Conservation (phyloP, 92 coral and sea anemone species). For the Zoanthus gigantus region DNA sequence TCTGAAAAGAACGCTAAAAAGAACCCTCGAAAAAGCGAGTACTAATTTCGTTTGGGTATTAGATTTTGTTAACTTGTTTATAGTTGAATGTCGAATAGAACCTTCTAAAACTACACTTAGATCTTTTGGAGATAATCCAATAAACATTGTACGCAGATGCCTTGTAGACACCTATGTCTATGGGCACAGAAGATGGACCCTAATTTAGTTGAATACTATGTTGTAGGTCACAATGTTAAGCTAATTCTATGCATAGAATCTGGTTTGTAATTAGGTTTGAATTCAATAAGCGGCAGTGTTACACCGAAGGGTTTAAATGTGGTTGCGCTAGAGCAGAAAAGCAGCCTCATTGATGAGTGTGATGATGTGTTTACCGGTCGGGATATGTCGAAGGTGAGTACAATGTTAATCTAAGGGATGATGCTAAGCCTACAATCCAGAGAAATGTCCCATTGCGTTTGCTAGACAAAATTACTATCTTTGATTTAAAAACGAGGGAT, state of each 20-base stretch:
- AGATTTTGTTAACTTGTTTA: constrained; percentile 26
- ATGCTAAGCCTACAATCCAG: constrained; percentile 58
- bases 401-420: constrained; percentile 33
- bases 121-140: no score
- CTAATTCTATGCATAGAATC: constrained; percentile 60
- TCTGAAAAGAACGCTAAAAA: no score
- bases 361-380: constrained; percentile 52
- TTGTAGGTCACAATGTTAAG: constrained; percentile 53
- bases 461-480: constrained; percentile 33
- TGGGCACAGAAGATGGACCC: constrained; percentile 1
- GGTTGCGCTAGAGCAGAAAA: constrained; percentile 29
- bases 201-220: constrained; percentile 49
- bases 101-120: no score
- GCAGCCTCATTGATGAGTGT: constrained; percentile 33
- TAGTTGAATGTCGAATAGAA: no score
- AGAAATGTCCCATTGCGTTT: constrained; percentile 53
- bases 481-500: constrained; percentile 23
- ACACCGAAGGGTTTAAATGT: constrained; percentile 26
- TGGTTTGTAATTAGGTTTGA: constrained; percentile 45
- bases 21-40: no score
- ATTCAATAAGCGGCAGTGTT: constrained; percentile 29
- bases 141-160: no score
- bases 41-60: no score
- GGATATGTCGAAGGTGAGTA: constrained; percentile 58
- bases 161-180: no score